Evolutionary conservation across 2,888 invertebrate genomes (phyloP).

Genomic region (Halictus ligatus): DNA sequence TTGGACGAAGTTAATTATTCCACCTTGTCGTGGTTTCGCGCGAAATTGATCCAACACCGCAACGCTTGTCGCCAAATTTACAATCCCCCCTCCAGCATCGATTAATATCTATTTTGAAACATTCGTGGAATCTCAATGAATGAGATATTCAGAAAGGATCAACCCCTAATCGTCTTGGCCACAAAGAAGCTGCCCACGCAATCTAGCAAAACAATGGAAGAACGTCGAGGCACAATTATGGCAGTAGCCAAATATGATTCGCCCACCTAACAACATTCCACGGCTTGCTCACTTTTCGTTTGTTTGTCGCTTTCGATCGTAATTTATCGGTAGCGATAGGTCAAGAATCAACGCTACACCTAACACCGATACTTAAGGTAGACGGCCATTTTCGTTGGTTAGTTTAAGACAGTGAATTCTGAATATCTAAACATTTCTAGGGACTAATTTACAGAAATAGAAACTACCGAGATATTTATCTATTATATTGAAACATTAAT

Average conservation of each 20-base stretch:
- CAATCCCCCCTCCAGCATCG: neutral
- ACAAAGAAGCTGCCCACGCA: constrained; percentile 44
- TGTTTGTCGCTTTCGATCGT: constrained; percentile 28
- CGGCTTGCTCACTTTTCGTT: constrained; percentile 40
- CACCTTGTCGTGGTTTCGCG: neutral
- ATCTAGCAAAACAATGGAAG: constrained; percentile 55
- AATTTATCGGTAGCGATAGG: constrained; percentile 29
- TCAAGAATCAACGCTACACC: constrained; percentile 18
- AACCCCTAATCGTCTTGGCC: constrained; percentile 34
- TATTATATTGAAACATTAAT: too few species aligned
- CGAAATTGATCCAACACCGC: neutral
- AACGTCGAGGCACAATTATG: constrained; percentile 58
- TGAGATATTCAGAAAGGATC: constrained; percentile 25
- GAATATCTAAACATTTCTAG: neutral
- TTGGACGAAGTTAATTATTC: constrained; percentile 49
- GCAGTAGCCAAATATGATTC: constrained; percentile 61
- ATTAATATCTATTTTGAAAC: neutral
- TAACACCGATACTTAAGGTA: neutral
- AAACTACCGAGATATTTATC: too few species aligned
- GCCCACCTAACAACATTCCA: constrained; percentile 51
- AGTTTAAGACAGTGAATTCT: neutral
- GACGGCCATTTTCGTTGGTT: neutral
- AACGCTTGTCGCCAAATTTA: neutral
- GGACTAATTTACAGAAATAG: too few species aligned
- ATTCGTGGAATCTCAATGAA: neutral